Base-by-base conservation (phyloP, 1,140 invertebrate genomes). In the Drosophila aff. region DNA sequence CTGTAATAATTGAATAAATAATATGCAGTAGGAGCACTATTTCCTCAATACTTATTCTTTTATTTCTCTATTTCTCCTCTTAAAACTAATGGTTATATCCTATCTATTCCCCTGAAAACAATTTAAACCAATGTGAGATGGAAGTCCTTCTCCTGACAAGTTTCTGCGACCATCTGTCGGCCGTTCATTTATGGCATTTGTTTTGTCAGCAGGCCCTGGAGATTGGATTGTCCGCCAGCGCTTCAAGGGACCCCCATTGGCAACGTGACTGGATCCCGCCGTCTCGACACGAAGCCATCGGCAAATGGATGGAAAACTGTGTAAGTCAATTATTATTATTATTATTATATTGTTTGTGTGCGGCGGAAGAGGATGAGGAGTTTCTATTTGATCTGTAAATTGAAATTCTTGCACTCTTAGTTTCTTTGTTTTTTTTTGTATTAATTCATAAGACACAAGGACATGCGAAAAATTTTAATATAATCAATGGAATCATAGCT, bases 261-360 rank as follows among this genome's bases (percentile, higher is more conserved):
- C 77, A 83, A 83, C 84, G 81, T 87, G 84, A 87, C 84, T 68
- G 58, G 47, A 59, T 63, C 46, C 36, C 36, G 71, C 13, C 44
- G 13, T 28, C 67, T 52, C 28, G n/a, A 53, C 68, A 58, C 47
- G 23, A 43, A 55, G 50, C 21, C 67, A 77, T 28, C 15, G 21
- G n/a, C 26, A 73, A 57, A 65, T 57, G 33, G 58, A 80, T 49
- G 64, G 63, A 86, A 75, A 68, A 68, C 80, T 72, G 74, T 67
- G 68, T 67, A 89, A 87, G 73, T 87, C 84, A 89, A 87, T 87
- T 87, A 87, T 83, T 84, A 83, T 87, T 81, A 87, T 89, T 67
- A 81, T 87, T 81, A 87, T 87, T 87, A 69, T 89, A 67, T 38
- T 72, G 47, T 61, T 66, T 50, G 40, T 44, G 43, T 62, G n/a